Evolutionary conservation across 2,797 vertebrate genomes (phyloP).

Genomic region (Sebastes matsubarae): DNA sequence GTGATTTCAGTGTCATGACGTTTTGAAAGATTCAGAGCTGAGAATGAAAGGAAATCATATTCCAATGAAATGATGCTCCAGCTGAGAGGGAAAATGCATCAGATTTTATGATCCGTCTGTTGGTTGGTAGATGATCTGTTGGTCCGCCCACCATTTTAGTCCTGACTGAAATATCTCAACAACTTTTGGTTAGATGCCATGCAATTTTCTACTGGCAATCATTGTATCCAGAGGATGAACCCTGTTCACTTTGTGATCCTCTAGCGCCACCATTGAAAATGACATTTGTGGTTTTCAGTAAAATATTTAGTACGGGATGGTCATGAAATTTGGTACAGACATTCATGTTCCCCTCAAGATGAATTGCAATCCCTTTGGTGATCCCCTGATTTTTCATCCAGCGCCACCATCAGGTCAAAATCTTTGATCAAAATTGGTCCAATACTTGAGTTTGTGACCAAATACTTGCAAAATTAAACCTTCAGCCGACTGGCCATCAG

Average conservation of each 20-base stretch:
- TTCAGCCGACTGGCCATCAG: not conserved
- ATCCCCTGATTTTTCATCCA: not conserved
- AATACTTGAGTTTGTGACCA: not conserved
- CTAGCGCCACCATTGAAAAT: not conserved
- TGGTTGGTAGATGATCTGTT: not conserved
- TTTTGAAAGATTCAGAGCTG: not conserved
- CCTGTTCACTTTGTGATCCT: not conserved
- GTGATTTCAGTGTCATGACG: not conserved
- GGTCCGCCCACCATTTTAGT: no score
- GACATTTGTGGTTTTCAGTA: not conserved
- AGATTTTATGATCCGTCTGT: not conserved
- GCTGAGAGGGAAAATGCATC: not conserved
- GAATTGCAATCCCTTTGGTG: not conserved
- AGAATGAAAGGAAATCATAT: not conserved
- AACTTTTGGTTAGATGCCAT: not conserved
- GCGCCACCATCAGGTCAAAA: not conserved
- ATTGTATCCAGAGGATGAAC: no score
- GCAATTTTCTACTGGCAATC: not conserved
- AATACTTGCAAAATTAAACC: not conserved
- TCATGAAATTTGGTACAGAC: not conserved
- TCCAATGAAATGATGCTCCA: not conserved
- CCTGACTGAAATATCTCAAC: no score
- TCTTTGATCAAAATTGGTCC: not conserved
- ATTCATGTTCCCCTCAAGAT: not conserved
- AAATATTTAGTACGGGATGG: not conserved